Evolutionary conservation across 2,113 vertebrate genomes (phyloP).

Genomic region (Balaeniceps rex): DNA sequence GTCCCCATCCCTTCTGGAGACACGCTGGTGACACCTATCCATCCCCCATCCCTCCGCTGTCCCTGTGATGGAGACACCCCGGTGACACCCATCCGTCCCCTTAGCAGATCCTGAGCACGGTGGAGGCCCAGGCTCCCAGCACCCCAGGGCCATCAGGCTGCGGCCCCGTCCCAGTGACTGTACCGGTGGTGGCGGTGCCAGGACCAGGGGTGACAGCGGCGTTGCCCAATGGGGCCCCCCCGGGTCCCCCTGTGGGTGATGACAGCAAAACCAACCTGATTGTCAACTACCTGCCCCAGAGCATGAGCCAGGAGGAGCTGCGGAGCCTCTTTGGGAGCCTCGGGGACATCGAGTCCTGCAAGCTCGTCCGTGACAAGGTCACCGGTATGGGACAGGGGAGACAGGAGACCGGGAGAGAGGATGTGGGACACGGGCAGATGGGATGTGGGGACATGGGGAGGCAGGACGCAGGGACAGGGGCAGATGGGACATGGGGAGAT

Average conservation of each 20-base stretch:
- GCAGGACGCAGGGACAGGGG: no score
- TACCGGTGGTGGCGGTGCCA: slow-evolving; percentile 83
- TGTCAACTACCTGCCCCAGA: slow-evolving; percentile 97
- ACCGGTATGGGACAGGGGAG: slow-evolving; percentile 75
- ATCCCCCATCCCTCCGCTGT: no score
- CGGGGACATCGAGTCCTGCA: slow-evolving; percentile 95
- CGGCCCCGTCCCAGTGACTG: slow-evolving; percentile 80
- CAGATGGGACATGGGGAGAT: no score
- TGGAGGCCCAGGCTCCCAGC: slow-evolving; percentile 97
- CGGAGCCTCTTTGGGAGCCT: slow-evolving; percentile 96
- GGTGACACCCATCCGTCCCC: neutral
- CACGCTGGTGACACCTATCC: no score
- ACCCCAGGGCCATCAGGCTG: slow-evolving; percentile 82
- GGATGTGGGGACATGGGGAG: neutral
- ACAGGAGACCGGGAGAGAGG: no score
- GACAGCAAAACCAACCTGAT: slow-evolving; percentile 99
- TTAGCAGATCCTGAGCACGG: slow-evolving; percentile 98
- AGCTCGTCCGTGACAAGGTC: slow-evolving; percentile 93
- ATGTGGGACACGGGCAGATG: neutral
- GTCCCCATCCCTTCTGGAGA: no score
- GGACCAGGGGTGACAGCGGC: slow-evolving; percentile 76
- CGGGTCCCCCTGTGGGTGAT: slow-evolving; percentile 85
- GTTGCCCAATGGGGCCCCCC: slow-evolving; percentile 88
- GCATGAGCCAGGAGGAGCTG: slow-evolving; percentile 97
- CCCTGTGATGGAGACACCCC: neutral